Conservation (phyloP, 2,888 invertebrate species). For the Acrobasis repandana region DNA sequence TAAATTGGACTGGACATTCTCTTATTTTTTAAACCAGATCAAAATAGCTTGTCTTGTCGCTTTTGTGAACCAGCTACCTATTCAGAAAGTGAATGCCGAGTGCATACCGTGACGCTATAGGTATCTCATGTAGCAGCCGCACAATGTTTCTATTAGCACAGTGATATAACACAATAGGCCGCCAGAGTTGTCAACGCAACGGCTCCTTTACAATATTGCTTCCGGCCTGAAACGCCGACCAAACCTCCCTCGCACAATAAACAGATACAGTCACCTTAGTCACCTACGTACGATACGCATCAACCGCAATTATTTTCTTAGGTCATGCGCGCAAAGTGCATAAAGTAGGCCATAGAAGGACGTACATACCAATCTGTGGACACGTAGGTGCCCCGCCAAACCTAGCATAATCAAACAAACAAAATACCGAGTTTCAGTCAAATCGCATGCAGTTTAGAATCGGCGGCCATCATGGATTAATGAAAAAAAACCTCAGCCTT, state of each 20-base stretch:
- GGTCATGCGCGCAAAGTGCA: not conserved
- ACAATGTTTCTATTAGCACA: slow-evolving; percentile 39
- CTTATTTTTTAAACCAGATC: not conserved
- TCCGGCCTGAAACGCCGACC: slow-evolving; percentile 45
- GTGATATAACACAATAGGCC: slow-evolving; percentile 43
- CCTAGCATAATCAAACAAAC: no score
- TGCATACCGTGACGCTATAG: slow-evolving; percentile 54
- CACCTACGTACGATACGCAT: no score
- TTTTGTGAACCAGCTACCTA: slow-evolving; percentile 9
- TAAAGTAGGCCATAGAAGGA: no score
- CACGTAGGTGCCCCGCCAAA: no score
- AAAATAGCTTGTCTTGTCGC: not conserved
- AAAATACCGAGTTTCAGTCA: no score
- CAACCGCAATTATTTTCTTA: not conserved
- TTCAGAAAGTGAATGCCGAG: slow-evolving; percentile 36
- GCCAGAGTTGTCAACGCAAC: slow-evolving; percentile 39
- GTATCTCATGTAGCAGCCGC: slow-evolving; percentile 47
- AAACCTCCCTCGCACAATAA: not conserved
- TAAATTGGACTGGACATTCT: no score
- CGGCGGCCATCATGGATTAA: no score
- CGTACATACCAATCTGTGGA: no score
- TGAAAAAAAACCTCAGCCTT: no score
- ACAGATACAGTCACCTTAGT: no score
- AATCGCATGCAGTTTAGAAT: no score
- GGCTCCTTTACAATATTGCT: slow-evolving; percentile 49